phyloP scores from a whole-genome alignment of 2,888 invertebrate genomes.

The Apamea crenata region DNA sequence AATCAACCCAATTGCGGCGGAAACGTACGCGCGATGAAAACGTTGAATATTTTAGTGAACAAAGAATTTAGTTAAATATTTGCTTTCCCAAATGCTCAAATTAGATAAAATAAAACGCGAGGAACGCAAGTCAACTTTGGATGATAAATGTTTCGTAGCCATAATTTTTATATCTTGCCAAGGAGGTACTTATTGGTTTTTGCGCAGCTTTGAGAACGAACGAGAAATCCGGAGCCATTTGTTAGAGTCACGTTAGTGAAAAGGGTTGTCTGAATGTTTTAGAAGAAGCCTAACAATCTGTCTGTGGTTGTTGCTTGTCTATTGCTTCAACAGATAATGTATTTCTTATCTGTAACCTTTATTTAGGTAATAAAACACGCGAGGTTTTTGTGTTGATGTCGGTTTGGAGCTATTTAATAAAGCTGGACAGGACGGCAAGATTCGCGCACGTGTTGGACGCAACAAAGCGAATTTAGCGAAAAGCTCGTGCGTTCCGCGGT shows the following conservation, averaged over 20 bases:
- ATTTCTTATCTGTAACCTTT: conserved; percentile 15
- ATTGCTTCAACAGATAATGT: conserved; percentile 37
- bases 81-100: conserved; percentile 59
- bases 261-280: conserved; percentile 59
- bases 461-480: conserved; percentile 30
- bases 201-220: conserved; percentile 43
- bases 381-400: neutral
- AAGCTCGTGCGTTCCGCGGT: conserved; percentile 5
- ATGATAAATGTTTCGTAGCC: conserved; percentile 56
- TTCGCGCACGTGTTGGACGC: conserved; percentile 24
- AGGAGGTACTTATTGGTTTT: conserved; percentile 58
- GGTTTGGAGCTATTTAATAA: conserved; percentile 23
- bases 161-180: conserved; percentile 49
- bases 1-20: conserved; percentile 65
- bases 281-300: conserved; percentile 47
- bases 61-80: conserved; percentile 66
- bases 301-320: conserved; percentile 41
- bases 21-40: conserved; percentile 65
- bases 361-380: conserved; percentile 10
- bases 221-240: conserved; percentile 57
- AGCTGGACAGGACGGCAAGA: conserved; percentile 3
- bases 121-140: conserved; percentile 54
- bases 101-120: conserved; percentile 63
- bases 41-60: conserved; percentile 66
- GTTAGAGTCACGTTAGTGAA: conserved; percentile 64